Base-by-base conservation (phyloP, 2,113 vertebrate species). In the Panurus biarmicus region DNA sequence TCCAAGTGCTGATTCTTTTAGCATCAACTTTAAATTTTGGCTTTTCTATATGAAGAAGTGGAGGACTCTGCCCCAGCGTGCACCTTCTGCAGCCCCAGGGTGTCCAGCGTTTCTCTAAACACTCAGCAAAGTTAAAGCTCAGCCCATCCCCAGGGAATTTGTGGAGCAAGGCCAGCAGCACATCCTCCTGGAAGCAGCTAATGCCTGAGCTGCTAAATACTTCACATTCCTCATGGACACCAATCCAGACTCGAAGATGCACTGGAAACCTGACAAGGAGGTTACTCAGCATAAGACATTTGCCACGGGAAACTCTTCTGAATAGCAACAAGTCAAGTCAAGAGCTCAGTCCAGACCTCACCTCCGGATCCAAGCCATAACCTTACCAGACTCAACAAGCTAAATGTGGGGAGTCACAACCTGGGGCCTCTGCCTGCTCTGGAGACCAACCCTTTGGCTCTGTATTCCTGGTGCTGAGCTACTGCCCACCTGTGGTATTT, bases 141-240 rank as follows among this genome's bases (percentile, higher is more conserved):
- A 92, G 64, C 54, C 48, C 57, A 36, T 83, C 92, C 71, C 78
- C 64, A 73, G 54, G 67, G 81, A 89, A 31, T 38, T 11, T 40
- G 28, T 89, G 85, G 81, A 87, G 14, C 0, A 0, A 85, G 64
- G 89, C 93, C 89, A 87, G 58, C 38, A 9, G 71, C 75, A 90
- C 67, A 90, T 87, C 87, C 80, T 95, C 91, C 93, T 95, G 91
- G 91, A 94, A 95, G 60, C 42, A 31, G 11, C 84, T 69, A 87
- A 66, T 17, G 6, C 69, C 87, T 25, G 13, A 54, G n/a, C 74
- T 83, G 81, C 85, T 95, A 54, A 94, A 95, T 93, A 54, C 70
- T 91, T 83, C 74, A 87, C 50, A 89, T 94, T 92, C 91, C 60
- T 90, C 64, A 22, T 1, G 2, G 56, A 91, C 67, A 80, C 75